phyloP scores from a whole-genome alignment of 2,888 invertebrate species.

The Gastrophysa polygoni region DNA sequence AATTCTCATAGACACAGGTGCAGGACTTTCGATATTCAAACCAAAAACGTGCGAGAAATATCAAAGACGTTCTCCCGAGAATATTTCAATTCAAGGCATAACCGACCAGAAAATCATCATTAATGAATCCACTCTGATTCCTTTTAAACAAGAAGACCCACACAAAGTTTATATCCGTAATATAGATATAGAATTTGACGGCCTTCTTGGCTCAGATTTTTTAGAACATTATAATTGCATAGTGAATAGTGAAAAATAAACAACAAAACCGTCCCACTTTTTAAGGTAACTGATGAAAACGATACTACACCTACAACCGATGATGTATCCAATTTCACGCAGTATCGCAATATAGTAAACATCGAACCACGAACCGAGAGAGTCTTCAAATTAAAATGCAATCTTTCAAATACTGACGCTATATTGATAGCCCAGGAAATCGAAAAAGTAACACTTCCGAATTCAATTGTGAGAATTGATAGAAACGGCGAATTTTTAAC shows the following conservation, averaged over 20 bases:
- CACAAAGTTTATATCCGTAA: neutral
- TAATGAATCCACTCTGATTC: neutral
- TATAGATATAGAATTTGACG: neutral
- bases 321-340: neutral
- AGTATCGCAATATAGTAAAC: neutral
- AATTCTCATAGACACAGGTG: neutral
- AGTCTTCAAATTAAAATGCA: neutral
- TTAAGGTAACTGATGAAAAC: neutral
- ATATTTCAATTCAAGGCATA: neutral
- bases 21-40: no score
- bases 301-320: neutral
- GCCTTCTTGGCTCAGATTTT: neutral
- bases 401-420: neutral
- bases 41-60: no score
- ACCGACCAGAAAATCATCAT: neutral
- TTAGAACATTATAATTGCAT: constrained; percentile 7
- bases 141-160: neutral
- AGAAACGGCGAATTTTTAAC: constrained; percentile 9
- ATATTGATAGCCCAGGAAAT: constrained; percentile 4
- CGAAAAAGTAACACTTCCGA: constrained; percentile 3
- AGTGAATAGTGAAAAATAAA: neutral
- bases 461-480: constrained; percentile 14
- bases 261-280: constrained; percentile 5
- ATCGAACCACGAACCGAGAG: neutral
- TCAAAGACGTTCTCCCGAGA: neutral